Percentiles rank a stretch among this genome's conserved stretches.
phyloP scores from a whole-genome alignment of 2,113 vertebrate species.

The Diadophis punctatus region DNA sequence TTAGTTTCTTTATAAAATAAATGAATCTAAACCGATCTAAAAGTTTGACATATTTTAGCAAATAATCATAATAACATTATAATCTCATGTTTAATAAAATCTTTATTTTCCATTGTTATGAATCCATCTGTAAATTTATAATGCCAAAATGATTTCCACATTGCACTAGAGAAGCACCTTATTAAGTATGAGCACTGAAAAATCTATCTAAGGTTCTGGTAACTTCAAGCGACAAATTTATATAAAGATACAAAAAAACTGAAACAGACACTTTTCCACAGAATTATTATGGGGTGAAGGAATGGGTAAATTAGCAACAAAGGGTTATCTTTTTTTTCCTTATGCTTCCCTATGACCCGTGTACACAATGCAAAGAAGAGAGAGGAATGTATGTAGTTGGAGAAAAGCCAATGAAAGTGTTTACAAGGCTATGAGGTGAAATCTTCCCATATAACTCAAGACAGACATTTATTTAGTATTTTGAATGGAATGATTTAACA shows the following conservation, averaged over 20 bases:
- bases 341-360: slow-evolving; percentile 2
- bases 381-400: slow-evolving; percentile 16
- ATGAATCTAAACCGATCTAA: background rate
- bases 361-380: background rate
- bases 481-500: slow-evolving; percentile 58
- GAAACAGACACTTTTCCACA: background rate
- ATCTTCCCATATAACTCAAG: slow-evolving; percentile 39
- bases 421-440: slow-evolving; percentile 55
- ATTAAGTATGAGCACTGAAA: background rate
- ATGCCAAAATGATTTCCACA: background rate
- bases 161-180: background rate
- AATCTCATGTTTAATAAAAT: background rate
- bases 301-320: background rate
- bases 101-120: background rate
- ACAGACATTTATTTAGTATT: slow-evolving; percentile 59
- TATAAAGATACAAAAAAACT: background rate
- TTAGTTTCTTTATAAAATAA: background rate
- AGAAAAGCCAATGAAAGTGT: slow-evolving; percentile 41
- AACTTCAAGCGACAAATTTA: background rate
- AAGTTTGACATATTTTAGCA: background rate
- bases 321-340: background rate
- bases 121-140: background rate
- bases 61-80: background rate
- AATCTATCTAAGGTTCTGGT: background rate
- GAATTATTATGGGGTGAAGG: background rate